These are phyloP conservation scores for Sander lucioperca DNA, from an alignment of 2,113 vertebrate genomes.

Conservation along the genomic window DNA sequence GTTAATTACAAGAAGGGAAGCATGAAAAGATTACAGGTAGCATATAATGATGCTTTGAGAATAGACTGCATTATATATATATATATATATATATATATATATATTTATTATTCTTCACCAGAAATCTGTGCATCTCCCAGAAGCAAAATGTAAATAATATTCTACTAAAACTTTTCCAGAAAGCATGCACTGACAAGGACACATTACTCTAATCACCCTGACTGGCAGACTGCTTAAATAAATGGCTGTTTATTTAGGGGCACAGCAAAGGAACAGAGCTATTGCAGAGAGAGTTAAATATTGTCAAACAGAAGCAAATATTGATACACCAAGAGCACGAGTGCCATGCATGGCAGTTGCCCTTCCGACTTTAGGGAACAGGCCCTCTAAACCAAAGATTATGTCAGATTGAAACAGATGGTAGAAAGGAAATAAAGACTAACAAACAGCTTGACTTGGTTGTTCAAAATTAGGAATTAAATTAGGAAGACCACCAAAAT, in stretches of 20 bases:
- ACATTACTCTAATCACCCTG: conserved; percentile 53
- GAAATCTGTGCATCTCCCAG: too few species aligned
- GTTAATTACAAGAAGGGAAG: too few species aligned
- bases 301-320: conserved; percentile 69
- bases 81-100: too few species aligned
- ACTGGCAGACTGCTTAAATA: conserved; percentile 56
- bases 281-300: conserved; percentile 55
- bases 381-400: not conserved
- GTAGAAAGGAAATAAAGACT: not conserved
- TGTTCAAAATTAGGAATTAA: not conserved
- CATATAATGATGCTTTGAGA: too few species aligned
- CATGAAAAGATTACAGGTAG: too few species aligned
- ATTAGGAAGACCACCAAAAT: too few species aligned
- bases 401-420: not conserved
- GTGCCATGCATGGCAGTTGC: conserved; percentile 15
- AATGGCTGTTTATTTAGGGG: conserved; percentile 64
- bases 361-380: conserved; percentile 3
- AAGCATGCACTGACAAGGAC: conserved; percentile 62
- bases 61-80: too few species aligned
- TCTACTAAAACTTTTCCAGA: conserved; percentile 21
- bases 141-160: too few species aligned
- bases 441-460: too few species aligned
- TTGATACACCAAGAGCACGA: conserved; percentile 31
- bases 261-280: not conserved
- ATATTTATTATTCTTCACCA: too few species aligned